Evolutionary conservation across 2,888 invertebrate species (phyloP).

Genomic region (Chloroclysta siterata): DNA sequence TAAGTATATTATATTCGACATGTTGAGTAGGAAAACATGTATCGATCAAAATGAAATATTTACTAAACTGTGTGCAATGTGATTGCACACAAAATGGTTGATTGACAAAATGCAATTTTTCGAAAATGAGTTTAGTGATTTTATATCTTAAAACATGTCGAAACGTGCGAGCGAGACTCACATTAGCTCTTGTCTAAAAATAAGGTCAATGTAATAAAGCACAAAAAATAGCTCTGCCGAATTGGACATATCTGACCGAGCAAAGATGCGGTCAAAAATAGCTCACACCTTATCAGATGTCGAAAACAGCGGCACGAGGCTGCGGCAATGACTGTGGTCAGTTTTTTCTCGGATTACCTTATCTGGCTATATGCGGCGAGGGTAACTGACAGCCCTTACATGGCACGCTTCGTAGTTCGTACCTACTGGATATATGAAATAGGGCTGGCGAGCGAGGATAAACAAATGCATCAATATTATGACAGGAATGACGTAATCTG

Average conservation of each 20-base stretch:
- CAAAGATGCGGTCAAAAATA: constrained; percentile 28
- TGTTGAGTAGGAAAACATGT: too few relatives aligned
- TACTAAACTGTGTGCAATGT: too few relatives aligned
- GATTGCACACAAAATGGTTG: too few relatives aligned
- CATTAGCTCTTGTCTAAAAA: too few relatives aligned
- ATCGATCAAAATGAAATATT: too few relatives aligned
- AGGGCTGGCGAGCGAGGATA: constrained; percentile 4
- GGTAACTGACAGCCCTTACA: constrained; percentile 64
- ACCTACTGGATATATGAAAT: neutral
- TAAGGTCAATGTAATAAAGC: neutral
- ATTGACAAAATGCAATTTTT: too few relatives aligned
- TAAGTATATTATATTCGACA: too few relatives aligned
- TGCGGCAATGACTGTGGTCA: constrained; percentile 66
- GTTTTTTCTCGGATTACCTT: constrained; percentile 70
- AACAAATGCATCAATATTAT: neutral
- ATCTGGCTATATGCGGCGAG: constrained; percentile 64
- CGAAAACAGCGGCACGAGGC: constrained; percentile 59
- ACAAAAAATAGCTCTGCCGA: neutral
- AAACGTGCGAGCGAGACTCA: too few relatives aligned
- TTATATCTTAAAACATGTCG: too few relatives aligned
- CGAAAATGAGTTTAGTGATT: too few relatives aligned
- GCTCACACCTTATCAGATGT: constrained; percentile 44
- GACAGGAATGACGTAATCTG: too few relatives aligned
- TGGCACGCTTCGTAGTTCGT: constrained; percentile 39
- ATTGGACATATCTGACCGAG: constrained; percentile 18